phyloP scores from a whole-genome alignment of 2,113 vertebrate species.

The Tupaia chinensis region DNA sequence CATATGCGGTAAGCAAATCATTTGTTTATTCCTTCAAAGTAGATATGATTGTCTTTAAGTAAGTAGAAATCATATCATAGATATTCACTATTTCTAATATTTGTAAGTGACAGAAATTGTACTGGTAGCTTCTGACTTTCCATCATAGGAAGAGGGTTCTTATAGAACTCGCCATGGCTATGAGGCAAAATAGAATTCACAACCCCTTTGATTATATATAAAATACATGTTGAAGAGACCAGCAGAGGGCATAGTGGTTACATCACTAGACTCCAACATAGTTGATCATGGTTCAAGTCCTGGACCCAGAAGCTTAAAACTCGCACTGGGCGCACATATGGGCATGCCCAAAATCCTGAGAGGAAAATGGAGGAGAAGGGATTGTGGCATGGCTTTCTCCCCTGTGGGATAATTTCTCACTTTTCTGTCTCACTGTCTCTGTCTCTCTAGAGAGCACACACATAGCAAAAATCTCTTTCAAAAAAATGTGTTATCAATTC shows the following conservation, averaged over 20 bases:
- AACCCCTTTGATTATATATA: background rate
- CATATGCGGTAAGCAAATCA: slow-evolving; percentile 78
- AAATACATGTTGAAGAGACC: background rate
- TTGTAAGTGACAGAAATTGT: background rate
- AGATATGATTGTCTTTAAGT: background rate
- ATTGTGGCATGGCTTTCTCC: too few species aligned
- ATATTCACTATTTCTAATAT: background rate
- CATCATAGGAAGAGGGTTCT: background rate
- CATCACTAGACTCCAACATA: too few species aligned
- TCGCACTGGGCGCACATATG: too few species aligned
- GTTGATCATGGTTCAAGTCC: too few species aligned
- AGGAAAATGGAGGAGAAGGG: too few species aligned
- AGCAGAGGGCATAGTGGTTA: too few species aligned
- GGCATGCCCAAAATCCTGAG: too few species aligned
- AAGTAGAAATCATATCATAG: background rate
- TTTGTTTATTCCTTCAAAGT: slow-evolving; percentile 23
- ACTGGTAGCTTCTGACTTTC: background rate
- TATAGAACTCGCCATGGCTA: background rate
- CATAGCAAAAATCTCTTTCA: too few species aligned
- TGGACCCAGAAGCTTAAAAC: too few species aligned
- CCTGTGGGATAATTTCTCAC: too few species aligned
- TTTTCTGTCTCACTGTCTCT: too few species aligned
- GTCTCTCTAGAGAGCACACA: too few species aligned
- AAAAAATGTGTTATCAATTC: background rate
- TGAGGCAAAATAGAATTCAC: background rate